Conservation (phyloP, 2,888 invertebrate species). For the Calliphora vomitoria region DNA sequence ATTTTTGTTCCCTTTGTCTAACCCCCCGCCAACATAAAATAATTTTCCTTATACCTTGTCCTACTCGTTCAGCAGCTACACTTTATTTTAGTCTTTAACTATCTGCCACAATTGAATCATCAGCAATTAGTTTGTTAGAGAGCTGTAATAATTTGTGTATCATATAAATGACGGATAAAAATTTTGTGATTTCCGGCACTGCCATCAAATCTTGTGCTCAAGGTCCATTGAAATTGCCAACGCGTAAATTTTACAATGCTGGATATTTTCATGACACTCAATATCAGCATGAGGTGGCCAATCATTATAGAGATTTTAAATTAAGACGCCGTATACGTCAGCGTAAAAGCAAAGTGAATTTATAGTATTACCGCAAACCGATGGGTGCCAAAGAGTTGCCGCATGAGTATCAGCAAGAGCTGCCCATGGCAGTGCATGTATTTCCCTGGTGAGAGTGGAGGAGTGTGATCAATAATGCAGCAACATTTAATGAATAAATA, state of each 20-base stretch:
- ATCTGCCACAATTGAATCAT: constrained; percentile 55
- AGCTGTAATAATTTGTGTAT: constrained; percentile 9
- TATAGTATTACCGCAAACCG: constrained; percentile 58
- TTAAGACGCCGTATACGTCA: constrained; percentile 63
- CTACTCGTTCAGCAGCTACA: too few relatives aligned
- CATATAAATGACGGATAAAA: constrained; percentile 54
- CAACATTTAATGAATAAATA: too few relatives aligned
- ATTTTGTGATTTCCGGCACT: constrained; percentile 76
- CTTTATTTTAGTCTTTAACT: constrained; percentile 44
- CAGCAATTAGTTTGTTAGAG: constrained; percentile 24
- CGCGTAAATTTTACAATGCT: constrained; percentile 78
- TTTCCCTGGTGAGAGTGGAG: constrained; percentile 79
- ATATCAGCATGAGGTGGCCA: constrained; percentile 82
- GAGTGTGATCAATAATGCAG: too few relatives aligned
- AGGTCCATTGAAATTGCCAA: constrained; percentile 75
- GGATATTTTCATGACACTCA: constrained; percentile 71
- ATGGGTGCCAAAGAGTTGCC: constrained; percentile 34
- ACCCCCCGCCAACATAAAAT: neutral
- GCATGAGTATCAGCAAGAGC: constrained; percentile 75
- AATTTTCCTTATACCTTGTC: too few relatives aligned
- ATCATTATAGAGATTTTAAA: constrained; percentile 82
- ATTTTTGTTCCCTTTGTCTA: neutral
- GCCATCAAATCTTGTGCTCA: constrained; percentile 75
- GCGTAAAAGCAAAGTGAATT: constrained; percentile 44
- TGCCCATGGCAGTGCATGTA: constrained; percentile 78